A percentile compares a stretch with the other conserved stretches of the same genome.
Evolutionary conservation across 2,888 invertebrate genomes (phyloP).

Genomic region (Lasioglossum marginatum): DNA sequence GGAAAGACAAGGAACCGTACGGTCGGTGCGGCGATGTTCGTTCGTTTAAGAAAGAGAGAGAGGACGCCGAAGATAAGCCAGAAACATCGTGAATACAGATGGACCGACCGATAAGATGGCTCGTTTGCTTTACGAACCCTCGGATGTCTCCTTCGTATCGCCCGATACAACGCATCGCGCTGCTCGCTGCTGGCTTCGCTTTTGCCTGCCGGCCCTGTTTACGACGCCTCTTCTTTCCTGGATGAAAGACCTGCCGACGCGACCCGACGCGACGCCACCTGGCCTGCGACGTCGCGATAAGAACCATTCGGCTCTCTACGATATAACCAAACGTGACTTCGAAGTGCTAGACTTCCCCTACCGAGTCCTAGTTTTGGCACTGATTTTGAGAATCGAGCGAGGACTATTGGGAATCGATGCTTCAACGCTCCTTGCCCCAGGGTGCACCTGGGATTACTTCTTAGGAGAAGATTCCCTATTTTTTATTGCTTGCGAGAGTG

Average conservation of each 20-base stretch:
- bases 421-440: background rate
- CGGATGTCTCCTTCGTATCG: slow-evolving; percentile 63
- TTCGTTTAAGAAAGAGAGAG: slow-evolving; percentile 32
- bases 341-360: background rate
- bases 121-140: slow-evolving; percentile 75
- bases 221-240: slow-evolving; percentile 55
- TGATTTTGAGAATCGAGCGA: background rate
- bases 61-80: slow-evolving; percentile 73
- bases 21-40: background rate
- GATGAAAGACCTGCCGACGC: slow-evolving; percentile 23
- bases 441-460: background rate
- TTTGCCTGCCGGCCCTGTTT: slow-evolving; percentile 67
- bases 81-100: slow-evolving; percentile 82
- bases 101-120: slow-evolving; percentile 78
- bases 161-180: slow-evolving; percentile 50
- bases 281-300: slow-evolving; percentile 41
- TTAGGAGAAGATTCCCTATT: background rate
- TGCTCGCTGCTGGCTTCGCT: slow-evolving; percentile 51
- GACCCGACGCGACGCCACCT: slow-evolving; percentile 17
- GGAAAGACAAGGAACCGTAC: slow-evolving; percentile 27
- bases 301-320: background rate
- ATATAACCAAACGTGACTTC: slow-evolving; percentile 28
- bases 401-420: background rate
- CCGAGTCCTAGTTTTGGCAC: background rate
- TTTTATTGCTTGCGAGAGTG: background rate